Conservation (phyloP, 2,888 invertebrate genomes). For the Eubasilissa splendida region DNA sequence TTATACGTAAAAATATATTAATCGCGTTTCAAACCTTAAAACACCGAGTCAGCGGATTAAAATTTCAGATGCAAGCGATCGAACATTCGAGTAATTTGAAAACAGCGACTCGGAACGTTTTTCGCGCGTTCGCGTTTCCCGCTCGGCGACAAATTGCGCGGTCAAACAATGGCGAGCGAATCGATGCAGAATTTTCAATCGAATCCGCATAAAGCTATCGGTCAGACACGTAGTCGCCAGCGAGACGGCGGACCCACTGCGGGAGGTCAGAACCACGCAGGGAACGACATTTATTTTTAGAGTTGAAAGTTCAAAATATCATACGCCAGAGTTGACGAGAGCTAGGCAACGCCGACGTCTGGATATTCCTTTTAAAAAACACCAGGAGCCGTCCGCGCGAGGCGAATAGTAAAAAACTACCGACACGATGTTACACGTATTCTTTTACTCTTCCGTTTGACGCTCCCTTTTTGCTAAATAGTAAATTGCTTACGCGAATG, state of each 20-base stretch:
- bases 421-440: not conserved
- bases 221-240: slow-evolving; percentile 63
- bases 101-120: no score
- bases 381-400: not conserved
- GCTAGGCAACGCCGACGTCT: slow-evolving; percentile 15
- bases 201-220: not conserved
- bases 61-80: no score
- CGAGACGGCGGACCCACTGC: slow-evolving; percentile 61
- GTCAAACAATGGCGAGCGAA: no score
- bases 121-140: no score
- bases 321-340: slow-evolving; percentile 36
- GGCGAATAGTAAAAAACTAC: not conserved
- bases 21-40: no score
- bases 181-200: no score
- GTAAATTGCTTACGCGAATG: not conserved
- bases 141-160: no score
- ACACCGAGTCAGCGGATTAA: no score
- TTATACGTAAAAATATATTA: no score
- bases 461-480: not conserved
- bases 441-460: not conserved
- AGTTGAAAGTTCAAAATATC: slow-evolving; percentile 74
- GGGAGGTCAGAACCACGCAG: slow-evolving; percentile 67
- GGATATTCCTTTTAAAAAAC: slow-evolving; percentile 15
- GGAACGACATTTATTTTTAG: slow-evolving; percentile 69
- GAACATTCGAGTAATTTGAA: no score